Base-by-base conservation (phyloP, 2,113 vertebrate species). In the Maylandia zebra region DNA sequence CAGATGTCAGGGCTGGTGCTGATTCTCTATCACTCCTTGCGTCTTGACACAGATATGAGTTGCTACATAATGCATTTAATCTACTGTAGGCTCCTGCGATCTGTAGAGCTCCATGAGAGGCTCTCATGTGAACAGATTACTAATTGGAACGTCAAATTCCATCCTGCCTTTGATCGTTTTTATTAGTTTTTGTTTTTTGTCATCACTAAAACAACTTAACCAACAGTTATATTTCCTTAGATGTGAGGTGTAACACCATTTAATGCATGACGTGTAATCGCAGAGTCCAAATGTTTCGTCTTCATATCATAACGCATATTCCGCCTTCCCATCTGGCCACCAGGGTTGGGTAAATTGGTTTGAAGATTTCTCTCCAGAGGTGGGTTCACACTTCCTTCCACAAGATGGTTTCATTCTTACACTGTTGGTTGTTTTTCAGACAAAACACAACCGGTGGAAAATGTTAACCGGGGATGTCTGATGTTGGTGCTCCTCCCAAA, bases 1-100 rank as follows among this genome's bases (percentile, higher is more conserved):
- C 93, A 91, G 91, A 93, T 95, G 93, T 90, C 91, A 85, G 89
- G 74, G 88, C n/a, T 84, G 88, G 32, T 19, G 86, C 88, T 71
- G 88, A 71, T 84, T 83, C 88, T 82, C 86, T 43, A 86, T 90
- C 90, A 90, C 82, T 64, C 59, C 76, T 16, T 52, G 17, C 27
- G 19, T 84, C 82, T 52, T 52, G 55, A 86, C 84, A 43, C 74
- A 52, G 45, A 78, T 52, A 52, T 78, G 43, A 78, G 27, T 78
- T 52, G 74, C 45, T 52, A 78, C 74, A 57, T 80, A 88, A 86
- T 69, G 48, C 50, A 34, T 87, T 89, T 69, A 64, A 89, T 87
- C 41, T 84, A 11, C 81, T 38, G 30, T 48, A 56, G 27, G 74
- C 45, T 78, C 17, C 43, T 10, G 2, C 3, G 27, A 78, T 50